Evolutionary conservation across 2,113 vertebrate species (phyloP).

Genomic region (Tringa solitaria): DNA sequence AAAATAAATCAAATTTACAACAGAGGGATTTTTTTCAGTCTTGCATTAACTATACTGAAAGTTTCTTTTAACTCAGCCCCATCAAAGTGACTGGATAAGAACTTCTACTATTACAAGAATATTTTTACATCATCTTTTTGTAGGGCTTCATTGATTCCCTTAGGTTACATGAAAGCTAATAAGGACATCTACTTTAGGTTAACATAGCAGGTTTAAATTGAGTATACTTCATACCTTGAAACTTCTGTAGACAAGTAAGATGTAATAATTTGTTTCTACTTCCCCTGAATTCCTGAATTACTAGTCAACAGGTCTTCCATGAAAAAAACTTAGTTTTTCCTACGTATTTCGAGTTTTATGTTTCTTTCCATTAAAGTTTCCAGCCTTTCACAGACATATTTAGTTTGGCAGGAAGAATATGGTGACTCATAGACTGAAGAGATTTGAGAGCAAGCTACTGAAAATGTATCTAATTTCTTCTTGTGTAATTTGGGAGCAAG

Average conservation of each 20-base stretch:
- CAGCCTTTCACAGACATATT: slow-evolving; percentile 81
- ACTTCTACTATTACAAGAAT: neutral
- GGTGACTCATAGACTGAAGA: slow-evolving; percentile 81
- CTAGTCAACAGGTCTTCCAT: slow-evolving; percentile 76
- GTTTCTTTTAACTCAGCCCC: neutral
- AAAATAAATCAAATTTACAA: neutral
- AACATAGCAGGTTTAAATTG: neutral
- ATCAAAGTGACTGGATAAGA: neutral
- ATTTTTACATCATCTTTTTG: neutral
- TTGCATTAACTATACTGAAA: neutral
- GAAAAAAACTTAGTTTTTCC: slow-evolving; percentile 74
- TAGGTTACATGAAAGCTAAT: neutral
- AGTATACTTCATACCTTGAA: neutral
- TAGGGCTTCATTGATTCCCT: neutral
- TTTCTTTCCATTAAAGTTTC: slow-evolving; percentile 83
- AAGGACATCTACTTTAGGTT: neutral
- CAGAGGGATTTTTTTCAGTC: neutral
- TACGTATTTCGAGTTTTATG: slow-evolving; percentile 78
- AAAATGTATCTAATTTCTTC: slow-evolving; percentile 82
- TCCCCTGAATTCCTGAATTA: slow-evolving; percentile 69
- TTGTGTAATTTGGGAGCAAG: slow-evolving; percentile 77
- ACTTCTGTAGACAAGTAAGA: neutral
- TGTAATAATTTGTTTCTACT: slow-evolving; percentile 36
- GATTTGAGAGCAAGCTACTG: slow-evolving; percentile 84
- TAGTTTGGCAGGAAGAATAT: slow-evolving; percentile 80